Conservation (phyloP, 2,888 invertebrate species). For the Meloe dianella region DNA sequence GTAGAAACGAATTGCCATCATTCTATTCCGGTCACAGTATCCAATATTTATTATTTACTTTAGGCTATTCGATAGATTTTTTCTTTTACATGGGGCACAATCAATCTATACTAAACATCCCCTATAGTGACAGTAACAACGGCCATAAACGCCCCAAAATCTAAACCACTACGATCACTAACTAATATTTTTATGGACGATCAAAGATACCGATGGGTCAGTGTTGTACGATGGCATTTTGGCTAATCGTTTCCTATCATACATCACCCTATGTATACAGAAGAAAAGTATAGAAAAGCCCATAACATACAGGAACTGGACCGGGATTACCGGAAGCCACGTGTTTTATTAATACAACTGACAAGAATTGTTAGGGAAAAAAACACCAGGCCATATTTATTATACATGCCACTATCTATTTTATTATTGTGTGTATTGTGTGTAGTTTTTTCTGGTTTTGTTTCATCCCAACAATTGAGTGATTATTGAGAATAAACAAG, state of each 20-base stretch:
- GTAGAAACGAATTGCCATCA: not conserved
- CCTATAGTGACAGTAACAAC: constrained; percentile 48
- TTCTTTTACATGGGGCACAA: constrained; percentile 27
- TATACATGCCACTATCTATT: not conserved
- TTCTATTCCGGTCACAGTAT: not conserved
- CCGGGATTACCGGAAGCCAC: constrained; percentile 52
- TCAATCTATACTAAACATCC: constrained; percentile 46
- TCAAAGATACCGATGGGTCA: constrained; percentile 60
- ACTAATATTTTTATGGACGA: constrained; percentile 60
- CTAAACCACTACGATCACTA: constrained; percentile 46
- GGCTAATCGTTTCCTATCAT: constrained; percentile 58
- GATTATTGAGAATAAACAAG: constrained; percentile 11
- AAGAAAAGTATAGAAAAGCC: constrained; percentile 40
- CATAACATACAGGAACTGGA: constrained; percentile 44
- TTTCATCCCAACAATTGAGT: not conserved
- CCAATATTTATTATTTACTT: not conserved
- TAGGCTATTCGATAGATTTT: not conserved
- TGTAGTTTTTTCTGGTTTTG: not conserved
- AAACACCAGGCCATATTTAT: constrained; percentile 8
- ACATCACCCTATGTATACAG: constrained; percentile 41
- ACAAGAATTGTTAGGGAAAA: constrained; percentile 20
- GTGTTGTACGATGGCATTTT: constrained; percentile 48
- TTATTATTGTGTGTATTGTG: not conserved
- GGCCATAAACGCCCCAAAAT: constrained; percentile 54
- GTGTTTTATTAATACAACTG: constrained; percentile 51